Evolutionary conservation across 1,140 invertebrate species (phyloP), one percentile per base, ranked within the genome.

Genomic region (Polypedilum pembai): DNA sequence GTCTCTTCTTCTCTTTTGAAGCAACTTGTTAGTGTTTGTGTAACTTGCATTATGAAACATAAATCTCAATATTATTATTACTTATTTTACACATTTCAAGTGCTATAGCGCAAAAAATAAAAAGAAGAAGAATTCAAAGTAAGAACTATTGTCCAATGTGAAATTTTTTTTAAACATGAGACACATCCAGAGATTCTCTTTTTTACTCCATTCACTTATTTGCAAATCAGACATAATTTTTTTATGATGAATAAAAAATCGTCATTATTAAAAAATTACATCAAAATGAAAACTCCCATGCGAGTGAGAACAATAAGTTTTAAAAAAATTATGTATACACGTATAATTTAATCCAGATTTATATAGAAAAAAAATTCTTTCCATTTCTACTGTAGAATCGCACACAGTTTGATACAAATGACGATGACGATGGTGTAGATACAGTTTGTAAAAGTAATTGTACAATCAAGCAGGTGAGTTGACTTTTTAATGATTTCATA

Each of bases 361-460:
- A 69, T 8, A 18, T 8, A 69, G 4, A 69, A 33, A 69, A 66
- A 69, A 69, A 69, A 69, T 18, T 56, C 8, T 69, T 69, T 20
- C 20, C 20, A 69, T 18, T 69, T 69, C 12, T 69, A 69, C 18
- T 18, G 17, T 21, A 69, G 65, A 69, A 69, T 69, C 65, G 65
- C 20, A 69, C 65, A 69, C 65, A 69, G 8, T 69, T 21, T 18
- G 65, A 18, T 33, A 33, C 24, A 33, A 33, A 33, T 18, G 65
- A 69, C 18, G 17, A 69, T 21, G 20, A 21, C 65, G 20, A 69
- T 69, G 65, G 17, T 21, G 20, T 8, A 18, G 65, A 69, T 21
- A 69, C 65, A 69, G 8, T 69, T 18, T 69, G 65, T 21, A 69
- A 69, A 69, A 69, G 20, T 69, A 18, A 69, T 18, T 69, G 65